Evolutionary conservation across 2,888 invertebrate genomes (phyloP).

Genomic region (Noctua pronuba): DNA sequence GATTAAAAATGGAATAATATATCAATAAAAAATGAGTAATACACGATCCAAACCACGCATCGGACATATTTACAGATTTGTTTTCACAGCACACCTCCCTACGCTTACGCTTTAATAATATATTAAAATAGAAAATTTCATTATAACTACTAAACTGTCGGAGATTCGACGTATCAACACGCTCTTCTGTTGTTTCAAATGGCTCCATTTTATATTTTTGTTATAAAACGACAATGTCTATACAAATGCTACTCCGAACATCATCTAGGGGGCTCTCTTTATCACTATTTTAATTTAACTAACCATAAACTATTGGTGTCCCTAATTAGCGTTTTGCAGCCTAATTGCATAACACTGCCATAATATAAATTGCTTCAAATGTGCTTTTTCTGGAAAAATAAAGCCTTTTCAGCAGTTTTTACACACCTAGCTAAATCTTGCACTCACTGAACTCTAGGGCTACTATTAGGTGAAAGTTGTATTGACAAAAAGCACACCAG

Average conservation of each 20-base stretch:
- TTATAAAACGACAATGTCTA: conserved; percentile 86
- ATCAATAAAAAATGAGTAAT: conserved; percentile 71
- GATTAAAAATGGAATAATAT: conserved; percentile 71
- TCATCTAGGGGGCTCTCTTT: conserved; percentile 83
- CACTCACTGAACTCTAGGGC: neutral
- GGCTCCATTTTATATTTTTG: conserved; percentile 74
- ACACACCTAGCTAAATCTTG: neutral
- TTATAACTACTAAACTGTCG: conserved; percentile 86
- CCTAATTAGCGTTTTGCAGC: conserved; percentile 77
- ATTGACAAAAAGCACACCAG: conserved; percentile 17
- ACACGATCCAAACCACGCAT: conserved; percentile 74
- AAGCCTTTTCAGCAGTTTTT: neutral
- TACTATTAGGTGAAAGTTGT: neutral
- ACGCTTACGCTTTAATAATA: conserved; percentile 84
- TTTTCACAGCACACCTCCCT: conserved; percentile 82
- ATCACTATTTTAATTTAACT: conserved; percentile 80
- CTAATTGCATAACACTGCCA: conserved; percentile 71
- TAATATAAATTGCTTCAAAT: conserved; percentile 24
- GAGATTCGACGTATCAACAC: conserved; percentile 86
- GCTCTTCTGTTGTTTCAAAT: conserved; percentile 75
- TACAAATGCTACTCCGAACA: conserved; percentile 88
- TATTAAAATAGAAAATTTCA: conserved; percentile 90
- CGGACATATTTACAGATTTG: conserved; percentile 79
- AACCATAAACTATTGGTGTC: conserved; percentile 87
- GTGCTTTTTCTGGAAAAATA: neutral